Evolutionary conservation across 2,113 vertebrate genomes (phyloP).

Genomic region (Athene noctua): DNA sequence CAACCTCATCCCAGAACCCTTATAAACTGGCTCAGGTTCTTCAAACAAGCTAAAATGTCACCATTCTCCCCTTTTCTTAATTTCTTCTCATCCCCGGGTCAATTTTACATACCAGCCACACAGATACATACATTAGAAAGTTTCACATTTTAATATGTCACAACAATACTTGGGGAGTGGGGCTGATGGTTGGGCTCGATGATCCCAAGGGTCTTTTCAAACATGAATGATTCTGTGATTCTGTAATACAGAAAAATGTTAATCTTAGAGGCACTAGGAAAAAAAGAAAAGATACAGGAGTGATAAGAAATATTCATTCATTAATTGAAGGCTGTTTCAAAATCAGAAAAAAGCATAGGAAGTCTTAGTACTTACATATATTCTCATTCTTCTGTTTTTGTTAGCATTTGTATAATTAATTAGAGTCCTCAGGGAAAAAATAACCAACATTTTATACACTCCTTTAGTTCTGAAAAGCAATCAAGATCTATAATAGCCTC

Average conservation of each 20-base stretch:
- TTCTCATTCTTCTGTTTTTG: not conserved
- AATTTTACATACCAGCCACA: not conserved
- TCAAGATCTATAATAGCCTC: slow-evolving; percentile 23
- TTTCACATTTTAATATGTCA: not conserved
- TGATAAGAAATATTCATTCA: not conserved
- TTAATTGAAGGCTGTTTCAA: not conserved
- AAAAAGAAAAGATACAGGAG: not conserved
- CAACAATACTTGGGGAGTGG: not conserved
- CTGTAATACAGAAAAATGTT: not conserved
- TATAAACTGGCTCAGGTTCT: not conserved
- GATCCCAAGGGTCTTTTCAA: too few relatives aligned
- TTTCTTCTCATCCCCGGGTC: not conserved
- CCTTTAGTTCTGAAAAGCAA: slow-evolving; percentile 38
- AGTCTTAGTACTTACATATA: not conserved
- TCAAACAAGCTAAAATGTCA: not conserved
- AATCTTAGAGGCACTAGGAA: not conserved
- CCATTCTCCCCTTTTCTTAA: not conserved
- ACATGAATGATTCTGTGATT: too few relatives aligned
- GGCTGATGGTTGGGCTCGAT: too few relatives aligned
- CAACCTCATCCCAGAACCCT: not conserved
- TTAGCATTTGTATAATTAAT: slow-evolving; percentile 51
- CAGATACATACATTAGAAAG: not conserved
- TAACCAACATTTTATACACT: slow-evolving; percentile 4
- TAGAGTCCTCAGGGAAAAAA: slow-evolving; percentile 24
- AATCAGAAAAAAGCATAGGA: not conserved